Evolutionary conservation across 64 coral and sea anemone species (phyloP).

Genomic region (Actinia tenebrosa): DNA sequence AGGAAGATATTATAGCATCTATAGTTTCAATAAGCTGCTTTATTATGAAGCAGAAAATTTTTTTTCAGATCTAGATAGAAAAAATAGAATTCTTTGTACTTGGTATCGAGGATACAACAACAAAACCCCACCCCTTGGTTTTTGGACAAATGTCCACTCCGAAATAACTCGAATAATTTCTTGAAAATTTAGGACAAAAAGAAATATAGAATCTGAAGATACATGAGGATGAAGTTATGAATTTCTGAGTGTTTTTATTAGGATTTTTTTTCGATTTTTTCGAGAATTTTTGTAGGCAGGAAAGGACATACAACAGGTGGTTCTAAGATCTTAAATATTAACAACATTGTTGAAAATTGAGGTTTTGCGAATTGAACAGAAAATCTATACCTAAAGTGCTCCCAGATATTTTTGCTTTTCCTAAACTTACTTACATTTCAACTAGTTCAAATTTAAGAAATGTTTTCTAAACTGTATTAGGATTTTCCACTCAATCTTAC

Average conservation of each 20-base stretch:
- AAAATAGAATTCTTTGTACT: conserved; percentile 1
- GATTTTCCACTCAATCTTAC: neutral
- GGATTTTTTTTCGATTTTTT: neutral
- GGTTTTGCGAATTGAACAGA: neutral
- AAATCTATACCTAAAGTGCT: neutral
- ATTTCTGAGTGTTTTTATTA: neutral
- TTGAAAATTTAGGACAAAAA: neutral
- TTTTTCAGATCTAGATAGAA: neutral
- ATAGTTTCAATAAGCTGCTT: neutral
- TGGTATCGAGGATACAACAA: conserved; percentile 54
- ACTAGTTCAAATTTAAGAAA: neutral
- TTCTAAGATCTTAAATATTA: conserved; percentile 7
- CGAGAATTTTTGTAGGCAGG: neutral
- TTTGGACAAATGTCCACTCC: neutral
- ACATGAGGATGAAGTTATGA: neutral
- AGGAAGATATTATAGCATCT: neutral
- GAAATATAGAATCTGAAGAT: neutral
- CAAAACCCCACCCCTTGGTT: conserved; percentile 61
- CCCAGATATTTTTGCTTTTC: neutral
- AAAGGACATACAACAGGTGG: conserved; percentile 1
- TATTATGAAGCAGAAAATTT: neutral
- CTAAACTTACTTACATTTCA: neutral
- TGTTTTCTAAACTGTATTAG: neutral
- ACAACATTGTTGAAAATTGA: neutral
- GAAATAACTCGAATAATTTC: neutral